Conservation (phyloP, 1,140 invertebrate species). For the Saxidomus purpurata region DNA sequence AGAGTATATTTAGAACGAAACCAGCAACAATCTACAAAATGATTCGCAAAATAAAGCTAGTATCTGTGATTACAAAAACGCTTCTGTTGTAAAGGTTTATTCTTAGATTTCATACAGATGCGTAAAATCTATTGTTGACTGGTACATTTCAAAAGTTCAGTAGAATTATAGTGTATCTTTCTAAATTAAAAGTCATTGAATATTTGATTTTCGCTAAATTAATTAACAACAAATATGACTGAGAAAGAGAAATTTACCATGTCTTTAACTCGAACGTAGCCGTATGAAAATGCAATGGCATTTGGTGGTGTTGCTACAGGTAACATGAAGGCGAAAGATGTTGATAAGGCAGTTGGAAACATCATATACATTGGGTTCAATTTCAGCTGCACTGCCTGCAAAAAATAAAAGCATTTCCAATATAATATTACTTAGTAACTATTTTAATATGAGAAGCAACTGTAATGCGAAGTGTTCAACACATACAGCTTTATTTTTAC, state of each 20-base stretch:
- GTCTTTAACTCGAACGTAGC: constrained; percentile 83
- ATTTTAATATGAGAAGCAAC: too few species aligned
- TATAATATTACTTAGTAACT: too few species aligned
- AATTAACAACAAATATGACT: too few species aligned
- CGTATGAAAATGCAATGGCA: constrained; percentile 92
- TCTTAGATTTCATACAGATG: too few species aligned
- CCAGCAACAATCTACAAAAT: constrained; percentile 89
- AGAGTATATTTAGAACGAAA: constrained; percentile 92
- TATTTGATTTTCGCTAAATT: too few species aligned
- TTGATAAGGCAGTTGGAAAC: constrained; percentile 50
- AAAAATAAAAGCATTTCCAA: neutral
- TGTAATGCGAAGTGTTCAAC: too few species aligned
- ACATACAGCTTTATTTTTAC: too few species aligned
- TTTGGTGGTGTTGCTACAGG: constrained; percentile 96
- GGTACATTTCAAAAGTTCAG: neutral
- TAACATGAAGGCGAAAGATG: constrained; percentile 85
- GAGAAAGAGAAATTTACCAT: constrained; percentile 81
- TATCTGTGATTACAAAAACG: too few species aligned
- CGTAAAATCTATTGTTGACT: neutral
- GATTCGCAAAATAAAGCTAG: neutral
- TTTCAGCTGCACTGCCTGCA: constrained; percentile 47
- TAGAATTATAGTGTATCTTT: too few species aligned
- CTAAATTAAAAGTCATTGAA: too few species aligned
- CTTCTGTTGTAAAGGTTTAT: too few species aligned
- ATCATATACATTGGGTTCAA: constrained; percentile 59